Base-by-base conservation (phyloP, 2,888 invertebrate genomes). In the Drosophila tripunctata region DNA sequence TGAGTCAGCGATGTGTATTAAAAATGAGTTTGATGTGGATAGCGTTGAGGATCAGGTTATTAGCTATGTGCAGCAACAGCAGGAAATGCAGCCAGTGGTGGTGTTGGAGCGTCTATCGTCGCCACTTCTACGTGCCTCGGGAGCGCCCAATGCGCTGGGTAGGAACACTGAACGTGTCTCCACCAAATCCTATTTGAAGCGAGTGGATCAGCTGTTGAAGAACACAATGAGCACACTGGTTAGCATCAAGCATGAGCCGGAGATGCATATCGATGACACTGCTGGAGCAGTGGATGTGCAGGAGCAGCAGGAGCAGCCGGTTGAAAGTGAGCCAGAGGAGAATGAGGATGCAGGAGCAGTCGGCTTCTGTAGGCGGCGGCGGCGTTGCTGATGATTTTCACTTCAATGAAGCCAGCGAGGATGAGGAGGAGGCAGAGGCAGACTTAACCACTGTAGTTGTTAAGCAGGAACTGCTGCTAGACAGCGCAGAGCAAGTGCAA, bases 191-290 rank as follows among this genome's bases (percentile, higher is more conserved):
- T 90, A 90, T 50, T 70, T 90, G 2, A 89, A 89, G 58, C 87
- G 90, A 2, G 90, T 90, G 12, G 90, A 90, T 67, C 84, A 90
- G 55, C 63, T 91, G 22, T 57, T 90, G 0, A 91, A 90, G 47
- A 89, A 81, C n/a, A 90, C 90, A 14, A 87, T 90, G 68, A 89
- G 73, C 64, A 89, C 90, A 1, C 63, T 91, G 55, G 90, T 90
- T 7, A 90, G 90, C 74, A 91, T 91, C 24, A 91, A 91, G 40
- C 88, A 90, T 52, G 91, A 91, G 63, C 91, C 91, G 0, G 79
- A 88, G 19, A 77, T 90, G 4, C 88, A 89, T 14, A 87, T 82
- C 1, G 63, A 63, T 43, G 85, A 81, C 15, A 67, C 71, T 0
- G 0, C 36, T 2, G 24, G n/a, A 12, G 3, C 75, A 67, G 5